Evolutionary conservation across 2,113 vertebrate genomes (phyloP), one percentile per base, ranked within the genome.

Genomic region (Crypturellus undulatus): DNA sequence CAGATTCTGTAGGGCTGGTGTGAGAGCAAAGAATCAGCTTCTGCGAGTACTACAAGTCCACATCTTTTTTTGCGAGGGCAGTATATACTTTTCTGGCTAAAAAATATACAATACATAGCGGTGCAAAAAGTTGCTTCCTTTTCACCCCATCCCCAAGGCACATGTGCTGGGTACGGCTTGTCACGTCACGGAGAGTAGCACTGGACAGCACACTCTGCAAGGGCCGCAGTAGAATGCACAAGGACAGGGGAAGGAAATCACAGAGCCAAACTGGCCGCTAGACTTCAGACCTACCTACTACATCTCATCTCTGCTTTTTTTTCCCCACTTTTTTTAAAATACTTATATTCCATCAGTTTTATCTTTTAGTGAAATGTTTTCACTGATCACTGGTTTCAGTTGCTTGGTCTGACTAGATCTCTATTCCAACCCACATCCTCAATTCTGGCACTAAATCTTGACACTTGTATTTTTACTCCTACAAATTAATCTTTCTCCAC

Each of bases 401-500:
- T 77, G 10, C 59, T 69, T 45, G 63, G 16, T 56, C 51, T 62
- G 82, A 94, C 80, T 83, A 84, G 40, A 90, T 78, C 47, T 69
- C 49, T 80, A 30, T 28, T 73, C 20, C 43, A 22, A 49, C 22
- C 60, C 38, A 26, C 49, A 20, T 10, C 12, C 28, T 1, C 18
- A 56, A 90, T 88, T 73, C 69, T 91, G 88, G 83, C 68, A 60
- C 58, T 92, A 70, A 83, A 75, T 52, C 34, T 60, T 91, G 77
- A 60, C 80, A 81, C 78, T 86, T 68, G 25, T 90, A 64, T 64
- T 65, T 75, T 43, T 67, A 84, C 12, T 71, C 90, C 49, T 90
- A 93, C 82, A 95, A 94, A 96, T 93, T 81, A 88, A 90, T 86
- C 68, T 70, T 88, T 84, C 42, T 81, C 85, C 56, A 2, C 24